A percentile compares a stretch with the other conserved stretches of the same genome.
Conservation (phyloP, 2,113 vertebrate species). For the Tursiops truncatus region DNA sequence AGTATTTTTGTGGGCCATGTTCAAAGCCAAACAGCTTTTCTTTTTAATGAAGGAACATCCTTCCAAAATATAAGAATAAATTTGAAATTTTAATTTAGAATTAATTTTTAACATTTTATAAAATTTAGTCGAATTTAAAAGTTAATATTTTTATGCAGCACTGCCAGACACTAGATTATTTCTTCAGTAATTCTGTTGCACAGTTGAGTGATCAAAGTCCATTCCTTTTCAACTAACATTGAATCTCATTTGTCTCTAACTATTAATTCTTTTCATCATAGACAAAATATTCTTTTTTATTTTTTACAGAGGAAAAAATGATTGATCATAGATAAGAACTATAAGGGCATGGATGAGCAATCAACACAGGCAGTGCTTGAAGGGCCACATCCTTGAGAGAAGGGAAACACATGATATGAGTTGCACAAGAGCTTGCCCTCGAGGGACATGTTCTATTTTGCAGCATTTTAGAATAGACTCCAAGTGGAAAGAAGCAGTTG, state of each 20-base stretch:
- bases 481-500: background rate
- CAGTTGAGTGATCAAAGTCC: background rate
- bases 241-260: background rate
- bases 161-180: background rate
- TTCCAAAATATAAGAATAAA: background rate
- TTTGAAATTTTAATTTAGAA: background rate
- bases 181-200: background rate
- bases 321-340: background rate
- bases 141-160: background rate
- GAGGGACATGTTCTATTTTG: background rate
- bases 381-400: background rate
- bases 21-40: background rate
- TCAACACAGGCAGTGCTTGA: background rate
- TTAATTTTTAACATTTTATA: background rate
- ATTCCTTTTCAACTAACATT: background rate
- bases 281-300: background rate
- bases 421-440: background rate
- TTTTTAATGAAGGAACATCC: background rate
- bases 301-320: background rate
- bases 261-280: background rate
- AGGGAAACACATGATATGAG: background rate
- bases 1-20: background rate
- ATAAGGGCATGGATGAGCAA: background rate
- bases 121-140: background rate
- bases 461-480: background rate